Percentiles rank a stretch among this genome's conserved stretches.
Conservation (phyloP, 2,113 vertebrate genomes). For the pig (Sus scrofa) region T2T-Sscrofa CM000815.6:94420501-94421000, state of each 20-base stretch:
- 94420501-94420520: neutral
- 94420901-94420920: too few relatives aligned
- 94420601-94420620: fast-evolving
- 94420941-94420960: neutral
- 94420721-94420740: neutral
- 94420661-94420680: neutral
- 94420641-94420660: neutral
- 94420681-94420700: neutral
- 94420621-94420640: neutral
- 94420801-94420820: neutral
- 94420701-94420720: neutral
- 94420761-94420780: neutral
- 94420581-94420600: neutral
- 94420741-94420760: neutral
- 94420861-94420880: neutral
- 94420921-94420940: neutral
- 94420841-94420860: neutral
- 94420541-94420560: neutral
- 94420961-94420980: neutral
- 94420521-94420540: neutral
- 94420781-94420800: neutral
- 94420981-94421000: neutral
- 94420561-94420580: neutral
- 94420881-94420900: neutral
- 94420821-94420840: neutral